phyloP scores from a whole-genome alignment of 2,797 vertebrate genomes.

The Hozukius guyotensis region DNA sequence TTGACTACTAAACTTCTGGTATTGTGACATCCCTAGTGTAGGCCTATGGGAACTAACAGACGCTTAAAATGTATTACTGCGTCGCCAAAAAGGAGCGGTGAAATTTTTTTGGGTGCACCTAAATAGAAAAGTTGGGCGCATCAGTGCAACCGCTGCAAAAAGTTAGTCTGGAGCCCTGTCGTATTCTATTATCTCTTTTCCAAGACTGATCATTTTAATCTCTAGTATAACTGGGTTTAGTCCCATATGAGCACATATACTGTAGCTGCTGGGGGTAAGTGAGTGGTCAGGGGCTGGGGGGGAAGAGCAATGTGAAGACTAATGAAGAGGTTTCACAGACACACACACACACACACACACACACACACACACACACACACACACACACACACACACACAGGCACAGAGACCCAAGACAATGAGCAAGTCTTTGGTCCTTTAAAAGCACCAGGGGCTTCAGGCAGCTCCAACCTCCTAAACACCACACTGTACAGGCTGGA shows the following conservation, averaged over 20 bases:
- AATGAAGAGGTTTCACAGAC: conserved; percentile 62
- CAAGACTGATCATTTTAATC: conserved; percentile 78
- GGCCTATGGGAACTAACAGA: too few relatives aligned
- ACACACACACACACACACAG: conserved; percentile 10
- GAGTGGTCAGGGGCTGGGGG: conserved; percentile 61
- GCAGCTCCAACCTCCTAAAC: conserved; percentile 61
- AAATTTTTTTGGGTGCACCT: too few relatives aligned
- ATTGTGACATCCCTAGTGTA: too few relatives aligned
- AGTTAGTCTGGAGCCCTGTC: too few relatives aligned
- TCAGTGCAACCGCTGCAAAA: too few relatives aligned
- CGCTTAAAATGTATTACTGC: too few relatives aligned
- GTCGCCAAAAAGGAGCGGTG: too few relatives aligned
- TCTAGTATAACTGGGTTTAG: conserved; percentile 70
- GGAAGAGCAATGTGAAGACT: conserved; percentile 51
- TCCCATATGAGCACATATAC: conserved; percentile 48
- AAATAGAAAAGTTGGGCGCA: too few relatives aligned
- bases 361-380: conserved; percentile 9
- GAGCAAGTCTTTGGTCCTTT: conserved; percentile 63
- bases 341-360: conserved; percentile 15
- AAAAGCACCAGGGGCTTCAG: conserved; percentile 66
- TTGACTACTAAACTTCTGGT: too few relatives aligned
- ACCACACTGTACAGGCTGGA: conserved; percentile 50
- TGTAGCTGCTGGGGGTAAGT: conserved; percentile 67
- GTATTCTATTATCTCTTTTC: conserved; percentile 56
- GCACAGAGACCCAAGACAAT: conserved; percentile 62